phyloP scores from a whole-genome alignment of 1,140 invertebrate species.

The Drosophila santomea region DNA sequence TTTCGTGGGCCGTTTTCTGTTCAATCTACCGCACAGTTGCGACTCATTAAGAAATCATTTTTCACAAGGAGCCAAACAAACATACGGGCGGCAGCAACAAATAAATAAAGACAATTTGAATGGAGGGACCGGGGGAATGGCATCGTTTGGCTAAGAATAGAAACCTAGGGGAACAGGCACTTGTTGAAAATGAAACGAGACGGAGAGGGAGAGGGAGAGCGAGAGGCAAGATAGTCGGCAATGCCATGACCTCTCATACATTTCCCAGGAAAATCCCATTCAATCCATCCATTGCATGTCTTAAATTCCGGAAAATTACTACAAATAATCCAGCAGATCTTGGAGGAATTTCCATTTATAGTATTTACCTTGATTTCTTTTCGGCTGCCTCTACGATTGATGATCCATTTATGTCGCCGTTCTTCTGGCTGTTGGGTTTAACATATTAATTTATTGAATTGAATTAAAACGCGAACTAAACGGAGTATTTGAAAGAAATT shows the following conservation, averaged over 20 bases:
- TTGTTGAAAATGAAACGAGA: constrained; percentile 20
- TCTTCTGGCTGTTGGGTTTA: neutral
- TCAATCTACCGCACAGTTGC: constrained; percentile 38
- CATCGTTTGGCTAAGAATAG: constrained; percentile 29
- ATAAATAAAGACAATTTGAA: constrained; percentile 45
- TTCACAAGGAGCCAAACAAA: constrained; percentile 46
- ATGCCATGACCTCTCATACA: constrained; percentile 22
- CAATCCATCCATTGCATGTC: constrained; percentile 2
- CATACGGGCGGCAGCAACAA: constrained; percentile 24
- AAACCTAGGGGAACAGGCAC: constrained; percentile 9
- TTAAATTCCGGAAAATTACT: constrained; percentile 15
- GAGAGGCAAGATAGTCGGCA: constrained; percentile 1
- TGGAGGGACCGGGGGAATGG: constrained; percentile 8
- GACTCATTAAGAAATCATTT: constrained; percentile 64
- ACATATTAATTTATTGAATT: constrained; percentile 4
- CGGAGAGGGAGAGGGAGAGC: neutral
- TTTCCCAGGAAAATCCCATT: constrained; percentile 6
- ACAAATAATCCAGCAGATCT: constrained; percentile 5
- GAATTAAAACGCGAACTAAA: constrained; percentile 29
- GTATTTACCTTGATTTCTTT: constrained; percentile 26
- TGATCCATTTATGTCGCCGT: constrained; percentile 23
- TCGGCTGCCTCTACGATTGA: constrained; percentile 14
- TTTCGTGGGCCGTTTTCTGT: constrained; percentile 3
- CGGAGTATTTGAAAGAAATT: constrained; percentile 6
- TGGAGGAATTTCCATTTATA: neutral